Evolutionary conservation across 2,113 vertebrate species (phyloP).

Genomic region (Stegastes partitus): DNA sequence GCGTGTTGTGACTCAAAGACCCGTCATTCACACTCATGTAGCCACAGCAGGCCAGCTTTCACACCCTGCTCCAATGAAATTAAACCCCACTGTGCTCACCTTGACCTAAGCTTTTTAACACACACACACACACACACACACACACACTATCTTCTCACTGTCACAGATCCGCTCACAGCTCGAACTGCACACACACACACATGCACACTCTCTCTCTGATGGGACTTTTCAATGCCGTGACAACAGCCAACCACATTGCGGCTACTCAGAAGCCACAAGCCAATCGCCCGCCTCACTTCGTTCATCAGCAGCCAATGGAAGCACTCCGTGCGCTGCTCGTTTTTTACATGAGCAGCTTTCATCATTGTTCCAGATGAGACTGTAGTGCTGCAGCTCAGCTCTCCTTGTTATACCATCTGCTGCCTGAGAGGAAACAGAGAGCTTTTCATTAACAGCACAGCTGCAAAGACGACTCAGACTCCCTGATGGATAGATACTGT

Average conservation of each 20-base stretch:
- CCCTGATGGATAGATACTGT: constrained; percentile 12
- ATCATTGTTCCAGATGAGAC: constrained; percentile 61
- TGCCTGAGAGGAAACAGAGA: constrained; percentile 27
- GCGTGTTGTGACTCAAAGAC: constrained; percentile 35
- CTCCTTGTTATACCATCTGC: constrained; percentile 29
- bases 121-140: constrained; percentile 9
- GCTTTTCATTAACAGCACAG: constrained; percentile 49
- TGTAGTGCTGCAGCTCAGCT: constrained; percentile 34
- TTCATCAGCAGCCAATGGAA: constrained; percentile 59
- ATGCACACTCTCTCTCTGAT: constrained; percentile 5
- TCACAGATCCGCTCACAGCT: background rate
- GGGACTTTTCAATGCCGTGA: constrained; percentile 61
- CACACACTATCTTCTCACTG: background rate
- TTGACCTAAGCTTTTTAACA: constrained; percentile 32
- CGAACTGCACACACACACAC: constrained; percentile 1
- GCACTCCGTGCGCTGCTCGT: background rate
- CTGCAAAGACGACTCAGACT: constrained; percentile 8
- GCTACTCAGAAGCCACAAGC: constrained; percentile 24
- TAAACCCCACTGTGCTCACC: constrained; percentile 54
- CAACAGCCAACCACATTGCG: constrained; percentile 64
- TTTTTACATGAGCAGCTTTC: constrained; percentile 52
- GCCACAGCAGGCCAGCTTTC: constrained; percentile 41
- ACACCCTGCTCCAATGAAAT: constrained; percentile 56
- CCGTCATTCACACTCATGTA: constrained; percentile 56
- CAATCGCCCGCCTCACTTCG: constrained; percentile 53